Evolutionary conservation across 1,140 invertebrate genomes (phyloP).

Genomic region (Zaprionus inermis): DNA sequence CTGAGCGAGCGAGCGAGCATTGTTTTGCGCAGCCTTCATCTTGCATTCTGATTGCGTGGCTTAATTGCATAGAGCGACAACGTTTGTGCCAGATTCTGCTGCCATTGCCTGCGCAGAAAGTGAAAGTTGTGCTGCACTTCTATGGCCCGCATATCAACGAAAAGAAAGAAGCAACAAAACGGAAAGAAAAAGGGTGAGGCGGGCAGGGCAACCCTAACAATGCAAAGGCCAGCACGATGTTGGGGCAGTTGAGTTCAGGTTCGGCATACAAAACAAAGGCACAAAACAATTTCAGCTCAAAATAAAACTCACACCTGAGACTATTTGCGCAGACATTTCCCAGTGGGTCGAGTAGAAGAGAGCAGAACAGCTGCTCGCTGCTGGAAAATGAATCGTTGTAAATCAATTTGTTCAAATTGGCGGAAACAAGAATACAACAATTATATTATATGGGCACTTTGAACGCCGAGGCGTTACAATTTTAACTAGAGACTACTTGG

Average conservation of each 20-base stretch:
- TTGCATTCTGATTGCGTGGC: slow-evolving; percentile 81
- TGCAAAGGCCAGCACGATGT: background rate
- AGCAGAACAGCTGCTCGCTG: slow-evolving; percentile 17
- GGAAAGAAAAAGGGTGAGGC: slow-evolving; percentile 27
- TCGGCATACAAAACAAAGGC: slow-evolving; percentile 33
- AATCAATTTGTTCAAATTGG: slow-evolving; percentile 73
- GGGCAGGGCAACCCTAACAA: slow-evolving; percentile 14
- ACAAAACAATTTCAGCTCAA: slow-evolving; percentile 72
- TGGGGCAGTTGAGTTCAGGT: background rate
- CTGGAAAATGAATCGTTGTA: slow-evolving; percentile 72
- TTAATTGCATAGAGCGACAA: slow-evolving; percentile 68
- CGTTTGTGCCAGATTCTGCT: slow-evolving; percentile 56
- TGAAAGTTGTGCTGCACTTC: slow-evolving; percentile 66
- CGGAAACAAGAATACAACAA: slow-evolving; percentile 60
- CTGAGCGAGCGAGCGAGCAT: slow-evolving; percentile 21
- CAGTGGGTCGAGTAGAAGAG: background rate
- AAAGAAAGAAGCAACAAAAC: slow-evolving; percentile 23
- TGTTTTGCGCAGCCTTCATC: slow-evolving; percentile 75
- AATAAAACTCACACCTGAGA: slow-evolving; percentile 77
- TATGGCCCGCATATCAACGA: slow-evolving; percentile 52
- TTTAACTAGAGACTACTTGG: background rate
- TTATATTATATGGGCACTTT: slow-evolving; percentile 67
- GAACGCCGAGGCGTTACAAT: slow-evolving; percentile 43
- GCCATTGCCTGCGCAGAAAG: slow-evolving; percentile 40
- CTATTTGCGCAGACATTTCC: slow-evolving; percentile 15